Conservation (phyloP, 2,888 invertebrate genomes). For the Andrena hattorfiana region DNA sequence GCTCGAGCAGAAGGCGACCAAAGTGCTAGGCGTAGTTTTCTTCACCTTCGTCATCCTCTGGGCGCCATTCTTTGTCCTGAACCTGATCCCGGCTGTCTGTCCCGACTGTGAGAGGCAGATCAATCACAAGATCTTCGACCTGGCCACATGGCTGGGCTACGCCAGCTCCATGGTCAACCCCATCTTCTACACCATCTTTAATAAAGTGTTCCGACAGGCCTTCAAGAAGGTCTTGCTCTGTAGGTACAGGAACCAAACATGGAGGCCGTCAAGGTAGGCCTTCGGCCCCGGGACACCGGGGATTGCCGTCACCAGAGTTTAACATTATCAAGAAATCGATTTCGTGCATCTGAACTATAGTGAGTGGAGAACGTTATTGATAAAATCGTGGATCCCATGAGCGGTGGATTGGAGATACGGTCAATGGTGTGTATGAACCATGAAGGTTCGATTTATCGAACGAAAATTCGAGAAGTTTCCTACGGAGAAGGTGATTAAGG, state of each 20-base stretch:
- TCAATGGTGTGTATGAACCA: background rate
- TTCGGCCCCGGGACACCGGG: constrained; percentile 74
- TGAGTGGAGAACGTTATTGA: background rate
- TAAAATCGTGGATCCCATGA: background rate
- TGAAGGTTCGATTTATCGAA: background rate
- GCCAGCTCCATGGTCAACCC: constrained; percentile 98
- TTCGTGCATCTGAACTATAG: background rate
- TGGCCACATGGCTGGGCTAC: constrained; percentile 97
- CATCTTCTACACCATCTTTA: constrained; percentile 98
- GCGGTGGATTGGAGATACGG: background rate
- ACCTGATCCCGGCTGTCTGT: constrained; percentile 94
- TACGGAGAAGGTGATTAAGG: background rate
- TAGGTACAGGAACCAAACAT: constrained; percentile 88
- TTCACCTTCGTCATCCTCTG: constrained; percentile 97
- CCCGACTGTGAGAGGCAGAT: constrained; percentile 91
- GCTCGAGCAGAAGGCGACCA: constrained; percentile 98
- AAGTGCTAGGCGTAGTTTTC: constrained; percentile 97
- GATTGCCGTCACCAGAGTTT: constrained; percentile 74
- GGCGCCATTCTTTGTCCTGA: constrained; percentile 98
- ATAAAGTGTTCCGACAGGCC: constrained; percentile 96
- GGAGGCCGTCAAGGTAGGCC: constrained; percentile 87
- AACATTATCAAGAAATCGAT: constrained; percentile 21
- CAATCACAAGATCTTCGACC: constrained; percentile 92
- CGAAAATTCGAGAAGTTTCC: background rate
- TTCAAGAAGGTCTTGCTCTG: constrained; percentile 95